These are phyloP conservation scores for Clarias laeviceps DNA, from an alignment of 2,797 vertebrate genomes.

Conservation along the genomic window DNA sequence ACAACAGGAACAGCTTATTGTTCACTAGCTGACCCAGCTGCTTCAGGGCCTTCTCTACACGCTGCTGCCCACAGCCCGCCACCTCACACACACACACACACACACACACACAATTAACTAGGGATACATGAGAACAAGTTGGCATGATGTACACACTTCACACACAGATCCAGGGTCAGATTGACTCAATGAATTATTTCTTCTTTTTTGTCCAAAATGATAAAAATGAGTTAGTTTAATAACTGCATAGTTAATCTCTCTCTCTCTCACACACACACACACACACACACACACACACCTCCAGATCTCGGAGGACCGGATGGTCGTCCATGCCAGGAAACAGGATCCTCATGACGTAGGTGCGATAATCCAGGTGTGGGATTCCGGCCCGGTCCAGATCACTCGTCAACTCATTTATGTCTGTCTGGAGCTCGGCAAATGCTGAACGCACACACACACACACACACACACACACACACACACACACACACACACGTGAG, in stretches of 20 bases:
- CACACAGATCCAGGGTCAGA: neutral
- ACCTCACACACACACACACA: conserved; percentile 73
- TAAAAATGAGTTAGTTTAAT: neutral
- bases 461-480: conserved; percentile 10
- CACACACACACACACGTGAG: neutral
- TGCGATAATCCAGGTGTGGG: conserved; percentile 92
- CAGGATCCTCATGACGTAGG: conserved; percentile 93
- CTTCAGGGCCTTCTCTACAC: conserved; percentile 93
- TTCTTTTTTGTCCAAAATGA: neutral
- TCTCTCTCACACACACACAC: neutral
- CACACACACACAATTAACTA: conserved; percentile 24
- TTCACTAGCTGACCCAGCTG: conserved; percentile 94
- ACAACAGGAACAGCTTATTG: conserved; percentile 93
- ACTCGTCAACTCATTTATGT: conserved; percentile 95
- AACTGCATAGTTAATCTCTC: neutral
- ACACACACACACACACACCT: conserved; percentile 75
- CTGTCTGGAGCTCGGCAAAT: conserved; percentile 95
- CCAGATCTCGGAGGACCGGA: conserved; percentile 91
- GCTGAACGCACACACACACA: conserved; percentile 65
- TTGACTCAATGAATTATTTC: neutral
- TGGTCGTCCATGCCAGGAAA: conserved; percentile 97
- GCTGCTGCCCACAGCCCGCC: conserved; percentile 87
- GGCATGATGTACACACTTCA: neutral
- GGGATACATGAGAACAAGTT: neutral
- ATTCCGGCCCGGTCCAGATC: conserved; percentile 93